A percentile compares a stretch with the other conserved stretches of the same genome.
phyloP scores from a whole-genome alignment of 2,113 vertebrate species.

The Phaethon lepturus region DNA sequence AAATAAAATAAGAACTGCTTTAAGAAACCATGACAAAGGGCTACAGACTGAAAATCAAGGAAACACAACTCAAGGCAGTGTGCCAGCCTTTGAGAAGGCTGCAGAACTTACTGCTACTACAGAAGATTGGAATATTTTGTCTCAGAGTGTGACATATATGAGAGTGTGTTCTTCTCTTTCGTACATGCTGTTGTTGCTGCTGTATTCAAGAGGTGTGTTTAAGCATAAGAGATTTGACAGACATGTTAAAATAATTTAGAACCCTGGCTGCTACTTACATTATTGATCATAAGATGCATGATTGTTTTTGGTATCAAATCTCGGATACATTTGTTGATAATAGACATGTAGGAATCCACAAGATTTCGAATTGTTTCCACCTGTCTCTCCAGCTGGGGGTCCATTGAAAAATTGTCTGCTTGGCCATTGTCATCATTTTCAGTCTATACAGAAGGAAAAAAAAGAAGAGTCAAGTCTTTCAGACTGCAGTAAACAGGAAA shows the following conservation, averaged over 20 bases:
- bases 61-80: background rate
- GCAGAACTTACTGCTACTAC: background rate
- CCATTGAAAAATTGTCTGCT: constrained; percentile 87
- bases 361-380: constrained; percentile 93
- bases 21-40: background rate
- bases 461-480: background rate
- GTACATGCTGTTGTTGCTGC: background rate
- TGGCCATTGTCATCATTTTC: constrained; percentile 81
- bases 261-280: constrained; percentile 75
- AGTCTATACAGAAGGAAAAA: constrained; percentile 61
- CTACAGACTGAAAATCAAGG: background rate
- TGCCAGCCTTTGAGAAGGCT: background rate
- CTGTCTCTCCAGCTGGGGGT: constrained; percentile 91
- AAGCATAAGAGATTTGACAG: background rate
- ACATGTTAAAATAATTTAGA: background rate
- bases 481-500: background rate
- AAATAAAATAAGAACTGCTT: constrained; percentile 4
- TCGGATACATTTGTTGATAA: constrained; percentile 89
- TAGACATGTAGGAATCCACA: constrained; percentile 93
- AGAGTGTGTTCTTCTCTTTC: background rate
- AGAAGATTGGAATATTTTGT: background rate
- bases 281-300: constrained; percentile 95
- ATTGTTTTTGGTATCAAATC: constrained; percentile 95
- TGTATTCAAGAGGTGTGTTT: background rate
- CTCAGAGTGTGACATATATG: background rate